These are phyloP conservation scores for Campoplex nolae DNA, from an alignment of 2,888 invertebrate species.

Conservation along the genomic window DNA sequence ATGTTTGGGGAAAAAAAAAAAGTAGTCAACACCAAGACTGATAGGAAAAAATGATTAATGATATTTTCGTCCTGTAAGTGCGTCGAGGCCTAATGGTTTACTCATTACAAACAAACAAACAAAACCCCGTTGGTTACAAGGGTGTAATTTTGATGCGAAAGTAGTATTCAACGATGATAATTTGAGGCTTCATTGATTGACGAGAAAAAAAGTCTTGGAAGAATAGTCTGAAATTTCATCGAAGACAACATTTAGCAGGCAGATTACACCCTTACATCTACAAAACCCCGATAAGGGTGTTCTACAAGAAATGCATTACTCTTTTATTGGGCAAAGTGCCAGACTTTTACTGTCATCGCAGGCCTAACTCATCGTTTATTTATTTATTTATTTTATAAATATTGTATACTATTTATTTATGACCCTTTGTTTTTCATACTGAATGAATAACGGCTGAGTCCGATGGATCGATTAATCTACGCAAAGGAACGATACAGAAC, in stretches of 20 bases:
- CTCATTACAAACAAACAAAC: not conserved
- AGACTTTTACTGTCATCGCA: not conserved
- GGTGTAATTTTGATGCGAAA: not conserved
- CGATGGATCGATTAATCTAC: not conserved
- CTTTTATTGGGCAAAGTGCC: not conserved
- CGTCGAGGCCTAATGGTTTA: slow-evolving; percentile 39
- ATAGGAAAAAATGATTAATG: slow-evolving; percentile 51
- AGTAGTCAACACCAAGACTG: slow-evolving; percentile 73
- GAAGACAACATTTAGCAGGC: not conserved
- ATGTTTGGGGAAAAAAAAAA: slow-evolving; percentile 6
- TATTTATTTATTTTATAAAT: slow-evolving; percentile 5
- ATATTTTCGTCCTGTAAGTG: slow-evolving; percentile 39
- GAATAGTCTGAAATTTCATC: not conserved
- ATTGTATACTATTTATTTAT: not conserved
- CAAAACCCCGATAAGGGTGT: not conserved
- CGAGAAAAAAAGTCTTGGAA: not conserved
- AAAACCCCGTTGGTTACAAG: not conserved
- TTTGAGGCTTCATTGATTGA: not conserved
- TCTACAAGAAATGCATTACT: not conserved
- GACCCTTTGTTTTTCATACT: not conserved
- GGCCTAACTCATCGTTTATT: slow-evolving; percentile 1
- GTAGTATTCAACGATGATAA: not conserved
- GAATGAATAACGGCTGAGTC: not conserved
- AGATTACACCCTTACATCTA: not conserved
- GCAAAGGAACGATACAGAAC: not conserved